Conservation (phyloP, 2,113 vertebrate genomes). For the Apteryx mantelli region DNA sequence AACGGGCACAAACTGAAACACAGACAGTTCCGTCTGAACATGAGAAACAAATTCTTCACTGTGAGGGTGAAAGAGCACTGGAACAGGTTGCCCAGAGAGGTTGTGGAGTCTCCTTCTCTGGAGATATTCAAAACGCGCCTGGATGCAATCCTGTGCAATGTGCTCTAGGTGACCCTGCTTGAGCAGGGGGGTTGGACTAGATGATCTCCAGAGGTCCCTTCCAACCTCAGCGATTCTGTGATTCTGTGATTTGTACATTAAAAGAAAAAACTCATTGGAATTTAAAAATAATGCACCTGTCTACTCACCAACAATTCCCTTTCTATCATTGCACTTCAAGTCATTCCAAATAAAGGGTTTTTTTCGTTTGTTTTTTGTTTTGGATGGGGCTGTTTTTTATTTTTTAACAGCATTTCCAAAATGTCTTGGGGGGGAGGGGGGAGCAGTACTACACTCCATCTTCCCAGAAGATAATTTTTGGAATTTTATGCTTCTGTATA, state of each 20-base stretch:
- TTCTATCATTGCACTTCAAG: background rate
- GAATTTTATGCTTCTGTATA: background rate
- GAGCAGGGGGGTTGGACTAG: too few species aligned
- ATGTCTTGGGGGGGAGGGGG: background rate
- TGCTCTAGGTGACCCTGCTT: too few species aligned
- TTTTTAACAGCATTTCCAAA: background rate
- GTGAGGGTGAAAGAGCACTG: too few species aligned
- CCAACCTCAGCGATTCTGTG: too few species aligned
- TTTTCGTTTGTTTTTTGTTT: background rate
- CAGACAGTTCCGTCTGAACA: too few species aligned
- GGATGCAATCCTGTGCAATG: too few species aligned
- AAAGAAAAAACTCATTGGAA: background rate
- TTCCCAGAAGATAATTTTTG: background rate
- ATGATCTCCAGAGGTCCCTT: too few species aligned
- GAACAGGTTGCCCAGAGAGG: too few species aligned
- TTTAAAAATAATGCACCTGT: background rate
- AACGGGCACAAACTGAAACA: too few species aligned
- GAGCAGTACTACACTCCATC: background rate
- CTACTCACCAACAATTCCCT: background rate
- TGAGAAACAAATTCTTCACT: too few species aligned
- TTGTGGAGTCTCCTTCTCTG: too few species aligned
- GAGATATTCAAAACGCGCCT: too few species aligned
- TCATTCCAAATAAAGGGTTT: background rate
- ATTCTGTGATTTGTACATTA: background rate
- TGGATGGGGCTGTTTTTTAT: background rate